Base-by-base conservation (phyloP, 2,113 vertebrate genomes). In the Xiphophorus couchianus region DNA sequence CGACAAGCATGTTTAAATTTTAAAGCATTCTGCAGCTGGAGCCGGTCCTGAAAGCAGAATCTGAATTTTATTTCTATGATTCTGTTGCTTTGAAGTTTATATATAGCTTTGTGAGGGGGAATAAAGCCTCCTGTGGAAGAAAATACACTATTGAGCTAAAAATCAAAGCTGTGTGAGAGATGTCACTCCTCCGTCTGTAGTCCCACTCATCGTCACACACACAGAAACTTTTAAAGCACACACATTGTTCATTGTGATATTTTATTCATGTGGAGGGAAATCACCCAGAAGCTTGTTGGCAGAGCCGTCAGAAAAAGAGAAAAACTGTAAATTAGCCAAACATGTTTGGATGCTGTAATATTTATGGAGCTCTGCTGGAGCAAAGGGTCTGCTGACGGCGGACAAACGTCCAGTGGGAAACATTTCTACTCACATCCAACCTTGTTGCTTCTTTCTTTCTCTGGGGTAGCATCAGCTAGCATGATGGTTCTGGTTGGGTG, bases 191-290 rank as follows among this genome's bases (percentile, higher is more conserved):
- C 70, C 69, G 65, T 77, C 77, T 81, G 72, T 82, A 76, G 83
- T 80, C 79, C 80, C 74, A 80, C 76, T 65, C 82, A 72, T 76
- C 73, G 76, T 89, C 83, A 86, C 67, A 88, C 70, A 19, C 61
- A 70, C 51, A 76, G 69, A 73, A 84, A 80, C 75, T 81, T 72
- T 65, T 35, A 65, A 73, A 58, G 74, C 31, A 71, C 74, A 85
- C 60, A 48, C 37, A 78, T 78, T 75, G 86, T 85, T 70, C 35
- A 35, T 62, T 33, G 61, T 86, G 74, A 89, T 91, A 69, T 86
- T 93, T 93, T 93, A 90, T 93, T 93, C 58, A 93, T 87, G 73
- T 65, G 66, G 17, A 80, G 87, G 77, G 89, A 87, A 85, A 61
- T 66, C 82, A 74, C 74, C 76, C 79, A 84, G 75, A 35, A 63